Conservation (phyloP, 2,113 vertebrate species). For the Pollachius pollachius region DNA sequence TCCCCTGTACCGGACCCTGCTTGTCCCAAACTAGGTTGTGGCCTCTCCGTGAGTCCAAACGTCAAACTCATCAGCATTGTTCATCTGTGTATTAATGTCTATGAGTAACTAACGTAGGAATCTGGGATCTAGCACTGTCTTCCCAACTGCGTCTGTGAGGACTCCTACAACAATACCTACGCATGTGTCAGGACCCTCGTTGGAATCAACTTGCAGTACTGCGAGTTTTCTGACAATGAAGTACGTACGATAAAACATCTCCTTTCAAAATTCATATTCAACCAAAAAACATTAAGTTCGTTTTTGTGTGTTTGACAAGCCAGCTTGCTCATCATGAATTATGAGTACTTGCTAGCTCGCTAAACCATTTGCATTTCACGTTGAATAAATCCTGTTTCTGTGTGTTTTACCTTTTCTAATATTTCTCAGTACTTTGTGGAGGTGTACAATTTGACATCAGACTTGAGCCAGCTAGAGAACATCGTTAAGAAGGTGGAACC, state of each 20-base stretch:
- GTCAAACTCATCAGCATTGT: background rate
- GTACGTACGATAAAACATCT: slow-evolving; percentile 21
- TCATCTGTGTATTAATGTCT: too few species aligned
- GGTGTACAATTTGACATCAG: slow-evolving; percentile 73
- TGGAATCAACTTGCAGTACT: slow-evolving; percentile 73
- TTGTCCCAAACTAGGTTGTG: slow-evolving; percentile 75
- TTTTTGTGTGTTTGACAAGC: too few species aligned
- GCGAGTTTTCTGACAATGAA: slow-evolving; percentile 80
- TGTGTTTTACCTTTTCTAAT: too few species aligned
- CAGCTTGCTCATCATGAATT: too few species aligned
- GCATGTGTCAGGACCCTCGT: slow-evolving; percentile 74
- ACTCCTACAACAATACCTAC: slow-evolving; percentile 80
- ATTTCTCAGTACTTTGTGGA: slow-evolving; percentile 71
- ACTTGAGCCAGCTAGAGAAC: slow-evolving; percentile 78
- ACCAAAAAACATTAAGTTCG: too few species aligned
- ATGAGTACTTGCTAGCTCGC: too few species aligned
- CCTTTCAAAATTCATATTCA: too few species aligned
- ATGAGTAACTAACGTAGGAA: too few species aligned
- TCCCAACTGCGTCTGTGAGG: slow-evolving; percentile 80
- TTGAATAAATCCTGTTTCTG: too few species aligned
- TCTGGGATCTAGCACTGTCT: slow-evolving; percentile 69
- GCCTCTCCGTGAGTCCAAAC: slow-evolving; percentile 67
- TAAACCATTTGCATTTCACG: too few species aligned
- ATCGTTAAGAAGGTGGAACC: slow-evolving; percentile 78
- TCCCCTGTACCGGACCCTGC: slow-evolving; percentile 50